Evolutionary conservation across 2,797 vertebrate genomes (phyloP).

Genomic region (Microctenopoma lineatum): DNA sequence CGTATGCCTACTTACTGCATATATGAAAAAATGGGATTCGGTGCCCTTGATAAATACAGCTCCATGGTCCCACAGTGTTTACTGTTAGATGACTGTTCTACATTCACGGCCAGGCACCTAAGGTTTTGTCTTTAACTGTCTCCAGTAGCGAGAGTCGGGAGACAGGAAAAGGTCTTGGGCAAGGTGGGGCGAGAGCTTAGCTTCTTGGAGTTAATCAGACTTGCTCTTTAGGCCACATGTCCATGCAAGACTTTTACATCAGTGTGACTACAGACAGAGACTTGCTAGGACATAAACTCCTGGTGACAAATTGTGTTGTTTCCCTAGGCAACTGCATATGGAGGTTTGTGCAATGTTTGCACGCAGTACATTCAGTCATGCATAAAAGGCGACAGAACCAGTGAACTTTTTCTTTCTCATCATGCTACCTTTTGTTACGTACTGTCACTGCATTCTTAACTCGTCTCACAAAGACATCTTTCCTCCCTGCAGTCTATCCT

Average conservation of each 20-base stretch:
- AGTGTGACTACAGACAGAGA: slow-evolving; percentile 47
- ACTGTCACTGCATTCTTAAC: neutral
- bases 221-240: slow-evolving; percentile 54
- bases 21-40: slow-evolving; percentile 16
- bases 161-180: slow-evolving; percentile 57
- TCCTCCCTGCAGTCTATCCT: slow-evolving; percentile 11
- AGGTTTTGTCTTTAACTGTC: slow-evolving; percentile 48
- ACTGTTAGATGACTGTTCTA: slow-evolving; percentile 18
- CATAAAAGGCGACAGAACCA: slow-evolving; percentile 27
- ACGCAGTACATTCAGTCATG: slow-evolving; percentile 29
- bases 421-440: slow-evolving; percentile 4
- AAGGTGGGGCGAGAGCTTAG: slow-evolving; percentile 54
- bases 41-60: slow-evolving; percentile 26
- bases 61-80: slow-evolving; percentile 7
- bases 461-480: slow-evolving; percentile 1
- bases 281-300: slow-evolving; percentile 48
- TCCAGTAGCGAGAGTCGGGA: slow-evolving; percentile 23
- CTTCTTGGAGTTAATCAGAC: slow-evolving; percentile 61
- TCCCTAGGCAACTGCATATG: slow-evolving; percentile 20
- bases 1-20: slow-evolving; percentile 26
- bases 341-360: slow-evolving; percentile 10
- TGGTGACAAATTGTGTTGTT: slow-evolving; percentile 49
- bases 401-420: slow-evolving; percentile 5
- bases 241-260: slow-evolving; percentile 49
- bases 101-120: slow-evolving; percentile 39